Base-by-base conservation (phyloP, 2,888 invertebrate genomes). In the Amphipoea oculea region DNA sequence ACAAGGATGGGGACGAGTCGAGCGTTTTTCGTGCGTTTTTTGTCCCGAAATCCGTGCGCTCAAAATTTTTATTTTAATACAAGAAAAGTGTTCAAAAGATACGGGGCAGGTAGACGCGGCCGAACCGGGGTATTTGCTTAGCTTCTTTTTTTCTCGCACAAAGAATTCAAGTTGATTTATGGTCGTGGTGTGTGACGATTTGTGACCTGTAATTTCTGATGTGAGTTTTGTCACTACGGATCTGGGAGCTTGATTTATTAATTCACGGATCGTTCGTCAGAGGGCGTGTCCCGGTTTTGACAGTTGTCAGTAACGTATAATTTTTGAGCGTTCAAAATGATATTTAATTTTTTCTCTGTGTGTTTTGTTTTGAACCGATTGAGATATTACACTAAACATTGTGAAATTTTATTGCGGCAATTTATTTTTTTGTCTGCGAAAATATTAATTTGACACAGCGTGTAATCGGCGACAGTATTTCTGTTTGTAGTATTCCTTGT, bases 21-120 rank as follows among this genome's bases (percentile, higher is more conserved):
- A 94, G 92, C 92, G 95, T 96, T 96, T 96, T 96, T 96, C 95
- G 90, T 94, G 92, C 93, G 93, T 96, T 96, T 96, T 97, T 97
- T 97, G 96, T 91, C 91, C 94, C 94, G 92, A 93, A 96, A 96
- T 95, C 95, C 95, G 93, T 95, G 95, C 94, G 94, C 95, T 96
- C 95, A 94, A 92, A 95, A 95, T 93, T 96, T 96, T 96, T 96
- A 96, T 96, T 97, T 96, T 95, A 96, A 96, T 96, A 95, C 95
- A 96, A 96, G 95, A 95, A 94, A 95, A 95, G 95, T 95, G 96
- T 96, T 96, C 95, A 95, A 96, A 96, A 95, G 96, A 96, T 95
- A 95, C 95, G 95, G 94, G 91, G 95, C 97, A 97, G 97, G 97
- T 97, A 97, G 96, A 95, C 92, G 89, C 86, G 90, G 88, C 89